Conservation (phyloP, 2,797 vertebrate genomes). For the Picus viridis region DNA sequence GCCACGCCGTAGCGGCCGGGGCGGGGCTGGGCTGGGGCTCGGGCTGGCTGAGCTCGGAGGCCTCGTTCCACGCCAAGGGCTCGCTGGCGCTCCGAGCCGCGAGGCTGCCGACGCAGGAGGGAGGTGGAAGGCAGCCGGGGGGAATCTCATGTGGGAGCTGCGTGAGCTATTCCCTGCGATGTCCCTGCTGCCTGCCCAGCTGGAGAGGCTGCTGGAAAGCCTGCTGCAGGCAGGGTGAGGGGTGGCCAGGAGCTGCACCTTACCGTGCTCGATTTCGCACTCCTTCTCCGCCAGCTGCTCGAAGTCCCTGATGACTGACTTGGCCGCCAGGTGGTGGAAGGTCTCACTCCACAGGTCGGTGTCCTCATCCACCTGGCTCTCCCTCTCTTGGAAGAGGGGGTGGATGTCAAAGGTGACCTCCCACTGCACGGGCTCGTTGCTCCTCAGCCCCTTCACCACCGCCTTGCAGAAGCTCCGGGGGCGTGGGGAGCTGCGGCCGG, state of each 20-base stretch:
- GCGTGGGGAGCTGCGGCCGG: not conserved
- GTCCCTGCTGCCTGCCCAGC: not conserved
- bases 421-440: conserved; percentile 86
- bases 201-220: not conserved
- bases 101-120: not conserved
- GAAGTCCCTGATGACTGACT: conserved; percentile 91
- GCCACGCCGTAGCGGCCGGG: no score
- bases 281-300: conserved; percentile 91
- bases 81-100: no score
- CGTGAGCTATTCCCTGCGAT: not conserved
- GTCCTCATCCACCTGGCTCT: conserved; percentile 71
- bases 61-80: no score
- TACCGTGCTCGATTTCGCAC: conserved; percentile 91
- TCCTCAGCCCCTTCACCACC: conserved; percentile 87
- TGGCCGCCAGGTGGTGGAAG: conserved; percentile 93
- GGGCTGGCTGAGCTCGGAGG: no score
- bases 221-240: rapidly evolving
- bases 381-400: conserved; percentile 82
- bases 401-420: conserved; percentile 90
- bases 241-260: not conserved
- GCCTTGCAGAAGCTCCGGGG: conserved; percentile 84
- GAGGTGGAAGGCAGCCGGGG: not conserved
- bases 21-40: no score
- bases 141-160: not conserved
- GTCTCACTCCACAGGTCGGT: conserved; percentile 91